Base-by-base conservation (phyloP, 2,113 vertebrate species). In the Periophthalmus modestus region DNA sequence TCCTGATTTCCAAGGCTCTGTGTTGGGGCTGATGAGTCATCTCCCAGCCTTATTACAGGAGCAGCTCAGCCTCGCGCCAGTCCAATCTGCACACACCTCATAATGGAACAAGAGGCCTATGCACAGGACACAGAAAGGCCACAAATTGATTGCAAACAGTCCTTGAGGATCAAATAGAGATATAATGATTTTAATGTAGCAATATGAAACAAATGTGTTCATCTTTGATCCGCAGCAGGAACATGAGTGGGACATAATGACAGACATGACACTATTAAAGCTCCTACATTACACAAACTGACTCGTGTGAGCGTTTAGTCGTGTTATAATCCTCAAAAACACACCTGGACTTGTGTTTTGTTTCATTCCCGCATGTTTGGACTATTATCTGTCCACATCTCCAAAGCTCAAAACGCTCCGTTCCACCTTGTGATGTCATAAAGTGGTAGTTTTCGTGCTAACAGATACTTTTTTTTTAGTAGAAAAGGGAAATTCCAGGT, bases 1-100 rank as follows among this genome's bases (percentile, higher is more conserved):
- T 91, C 83, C 82, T 89, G 85, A 85, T 90, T 89, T 88, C 85
- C 78, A 75, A 90, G 83, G 85, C 81, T 86, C 76, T 75, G 81
- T 89, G n/a, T n/a, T n/a, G 79, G 77, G 58, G 83, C 79, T 84
- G 88, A 93, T 96, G 95, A 97, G 92, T 96, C 96, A 97, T 92
- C 79, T 82, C 82, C 88, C 87, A 89, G 93, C 92, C 90, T 94
- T 93, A 87, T 70, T 89, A 94, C 95, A 94, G 91, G 89, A 92
- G 92, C 84, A 93, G 92, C 93, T 91, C 91, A 94, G 87, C 72
- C 70, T 91, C 86, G 90, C 89, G 85, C 88, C 80, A 74, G 87
- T 89, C 91, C 77, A 82, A 91, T 89, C 86, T 93, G 92, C 90
- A 86, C 87, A 92, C 94, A 92, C 87, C 85, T 88, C 87, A 82